Conservation (phyloP, 1,140 invertebrate genomes). For the Trachymyrmex septentrionalis region DNA sequence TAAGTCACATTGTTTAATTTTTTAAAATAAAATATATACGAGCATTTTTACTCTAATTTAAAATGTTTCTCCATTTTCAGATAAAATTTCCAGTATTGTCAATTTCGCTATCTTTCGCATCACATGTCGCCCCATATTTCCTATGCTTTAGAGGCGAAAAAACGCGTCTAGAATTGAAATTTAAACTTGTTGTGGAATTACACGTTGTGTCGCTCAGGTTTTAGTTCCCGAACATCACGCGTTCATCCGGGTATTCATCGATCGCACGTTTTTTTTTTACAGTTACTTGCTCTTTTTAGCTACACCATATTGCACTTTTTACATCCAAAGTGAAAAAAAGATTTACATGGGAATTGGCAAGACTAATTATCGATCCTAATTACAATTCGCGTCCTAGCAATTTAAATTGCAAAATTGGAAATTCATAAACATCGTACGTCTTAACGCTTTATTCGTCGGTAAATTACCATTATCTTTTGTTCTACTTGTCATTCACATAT, state of each 20-base stretch:
- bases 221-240: conserved; percentile 2
- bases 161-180: background rate
- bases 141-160: background rate
- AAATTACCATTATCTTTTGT: background rate
- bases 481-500: background rate
- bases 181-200: conserved; percentile 14
- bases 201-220: background rate
- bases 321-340: background rate
- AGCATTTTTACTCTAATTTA: background rate
- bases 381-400: background rate
- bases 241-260: conserved; percentile 21
- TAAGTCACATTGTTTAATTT: too few species aligned
- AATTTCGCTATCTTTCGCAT: background rate
- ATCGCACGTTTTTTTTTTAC: background rate
- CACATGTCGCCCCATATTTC: background rate
- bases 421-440: background rate
- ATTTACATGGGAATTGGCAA: background rate
- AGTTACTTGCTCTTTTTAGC: background rate
- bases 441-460: background rate
- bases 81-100: background rate
- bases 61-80: background rate
- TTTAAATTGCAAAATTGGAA: background rate
- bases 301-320: conserved; percentile 13
- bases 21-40: too few species aligned
- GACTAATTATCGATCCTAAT: background rate